Percentiles rank a stretch among this genome's conserved stretches.
phyloP scores from a whole-genome alignment of 2,113 vertebrate genomes.

The Oriolus oriolus region DNA sequence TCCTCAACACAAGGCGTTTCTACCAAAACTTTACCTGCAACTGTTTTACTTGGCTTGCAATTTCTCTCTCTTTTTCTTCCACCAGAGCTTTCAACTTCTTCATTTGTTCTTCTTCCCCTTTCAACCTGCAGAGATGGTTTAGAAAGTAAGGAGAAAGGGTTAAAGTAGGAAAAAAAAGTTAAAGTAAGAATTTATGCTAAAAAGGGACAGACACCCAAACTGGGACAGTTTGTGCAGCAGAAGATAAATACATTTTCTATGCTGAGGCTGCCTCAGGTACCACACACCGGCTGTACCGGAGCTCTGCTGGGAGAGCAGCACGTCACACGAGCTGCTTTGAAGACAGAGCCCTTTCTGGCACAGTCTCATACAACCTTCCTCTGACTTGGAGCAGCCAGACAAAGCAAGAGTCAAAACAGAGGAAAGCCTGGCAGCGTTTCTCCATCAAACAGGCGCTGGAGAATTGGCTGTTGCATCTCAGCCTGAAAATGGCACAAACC shows the following conservation, averaged over 20 bases:
- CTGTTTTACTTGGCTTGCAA: conserved; percentile 73
- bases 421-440: background rate
- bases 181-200: background rate
- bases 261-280: background rate
- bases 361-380: background rate
- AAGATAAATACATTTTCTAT: background rate
- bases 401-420: conserved; percentile 19
- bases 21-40: conserved; percentile 74
- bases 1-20: background rate
- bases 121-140: conserved; percentile 69
- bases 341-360: background rate
- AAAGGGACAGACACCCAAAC: background rate
- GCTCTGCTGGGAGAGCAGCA: background rate
- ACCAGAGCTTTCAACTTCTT: conserved; percentile 76
- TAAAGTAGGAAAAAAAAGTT: background rate
- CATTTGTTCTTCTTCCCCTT: conserved; percentile 79
- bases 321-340: background rate
- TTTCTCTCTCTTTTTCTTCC: conserved; percentile 73
- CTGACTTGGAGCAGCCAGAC: conserved; percentile 10
- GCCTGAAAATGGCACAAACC: background rate
- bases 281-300: fast-evolving
- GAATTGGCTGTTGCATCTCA: background rate
- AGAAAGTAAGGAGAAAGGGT: background rate
- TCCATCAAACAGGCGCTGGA: background rate
- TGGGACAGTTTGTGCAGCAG: background rate